A percentile compares a stretch with the other conserved stretches of the same genome.
Conservation (phyloP, 2,797 vertebrate species). For the Nyctibius grandis region DNA sequence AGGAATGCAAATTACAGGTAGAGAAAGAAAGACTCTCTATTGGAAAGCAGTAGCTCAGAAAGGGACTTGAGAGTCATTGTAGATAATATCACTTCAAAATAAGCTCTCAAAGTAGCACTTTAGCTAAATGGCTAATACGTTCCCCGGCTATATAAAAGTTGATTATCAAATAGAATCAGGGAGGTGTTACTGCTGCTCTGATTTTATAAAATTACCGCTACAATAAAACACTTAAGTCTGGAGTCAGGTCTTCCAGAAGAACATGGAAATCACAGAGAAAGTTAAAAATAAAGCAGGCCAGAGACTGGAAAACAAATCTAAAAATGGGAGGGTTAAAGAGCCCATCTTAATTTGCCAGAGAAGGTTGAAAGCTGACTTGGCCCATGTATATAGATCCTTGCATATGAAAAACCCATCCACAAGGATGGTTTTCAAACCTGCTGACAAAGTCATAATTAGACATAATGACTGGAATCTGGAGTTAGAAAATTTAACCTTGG, state of each 20-base stretch:
- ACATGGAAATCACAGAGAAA: not conserved
- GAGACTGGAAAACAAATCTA: not conserved
- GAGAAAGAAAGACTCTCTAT: not conserved
- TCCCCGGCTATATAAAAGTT: not conserved
- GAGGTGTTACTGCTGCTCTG: not conserved
- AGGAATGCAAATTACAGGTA: not conserved
- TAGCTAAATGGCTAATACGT: not conserved
- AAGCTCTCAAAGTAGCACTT: not conserved
- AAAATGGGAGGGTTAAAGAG: not conserved
- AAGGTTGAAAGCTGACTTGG: not conserved
- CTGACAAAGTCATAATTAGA: not conserved
- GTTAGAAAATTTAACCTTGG: not conserved
- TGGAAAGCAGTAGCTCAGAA: not conserved
- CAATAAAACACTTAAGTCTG: not conserved
- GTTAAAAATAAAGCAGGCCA: not conserved
- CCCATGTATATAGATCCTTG: not conserved
- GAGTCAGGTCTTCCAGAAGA: not conserved
- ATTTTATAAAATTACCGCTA: not conserved
- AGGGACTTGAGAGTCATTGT: not conserved
- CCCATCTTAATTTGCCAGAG: not conserved
- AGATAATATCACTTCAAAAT: not conserved
- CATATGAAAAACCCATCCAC: not conserved
- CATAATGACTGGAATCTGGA: not conserved
- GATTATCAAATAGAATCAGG: not conserved
- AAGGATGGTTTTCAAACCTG: not conserved